phyloP scores from a whole-genome alignment of 2,113 vertebrate genomes.

The Elgaria multicarinata region DNA sequence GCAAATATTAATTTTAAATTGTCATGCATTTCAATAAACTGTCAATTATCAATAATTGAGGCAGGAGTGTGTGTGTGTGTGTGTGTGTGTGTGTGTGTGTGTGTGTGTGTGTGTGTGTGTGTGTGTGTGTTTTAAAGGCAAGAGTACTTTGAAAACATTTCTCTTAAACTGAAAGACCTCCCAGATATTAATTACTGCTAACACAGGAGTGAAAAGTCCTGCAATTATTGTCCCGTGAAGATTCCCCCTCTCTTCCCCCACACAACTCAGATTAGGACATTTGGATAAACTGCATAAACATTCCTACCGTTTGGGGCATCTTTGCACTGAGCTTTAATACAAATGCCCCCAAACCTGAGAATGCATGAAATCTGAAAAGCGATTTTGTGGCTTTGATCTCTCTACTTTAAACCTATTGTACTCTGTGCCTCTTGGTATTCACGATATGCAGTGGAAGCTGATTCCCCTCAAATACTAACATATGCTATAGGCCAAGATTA shows the following conservation, averaged over 20 bases:
- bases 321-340: background rate
- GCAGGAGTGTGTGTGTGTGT: too few species aligned
- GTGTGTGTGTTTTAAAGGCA: background rate
- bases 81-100: too few species aligned
- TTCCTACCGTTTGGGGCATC: background rate
- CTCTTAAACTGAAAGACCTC: background rate
- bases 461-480: background rate
- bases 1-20: background rate
- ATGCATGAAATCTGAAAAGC: slow-evolving; percentile 22
- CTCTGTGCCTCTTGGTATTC: background rate
- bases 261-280: background rate
- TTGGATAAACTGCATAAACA: background rate
- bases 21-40: background rate
- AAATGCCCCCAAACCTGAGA: background rate
- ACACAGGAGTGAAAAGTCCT: background rate
- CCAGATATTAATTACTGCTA: background rate
- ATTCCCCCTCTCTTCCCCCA: background rate
- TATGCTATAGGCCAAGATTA: slow-evolving; percentile 22
- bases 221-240: background rate
- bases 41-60: background rate
- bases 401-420: slow-evolving; percentile 10
- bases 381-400: slow-evolving; percentile 6
- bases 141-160: background rate
- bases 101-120: background rate
- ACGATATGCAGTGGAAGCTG: background rate